phyloP scores from a whole-genome alignment of 2,888 invertebrate genomes.

The Colostygia pectinataria region DNA sequence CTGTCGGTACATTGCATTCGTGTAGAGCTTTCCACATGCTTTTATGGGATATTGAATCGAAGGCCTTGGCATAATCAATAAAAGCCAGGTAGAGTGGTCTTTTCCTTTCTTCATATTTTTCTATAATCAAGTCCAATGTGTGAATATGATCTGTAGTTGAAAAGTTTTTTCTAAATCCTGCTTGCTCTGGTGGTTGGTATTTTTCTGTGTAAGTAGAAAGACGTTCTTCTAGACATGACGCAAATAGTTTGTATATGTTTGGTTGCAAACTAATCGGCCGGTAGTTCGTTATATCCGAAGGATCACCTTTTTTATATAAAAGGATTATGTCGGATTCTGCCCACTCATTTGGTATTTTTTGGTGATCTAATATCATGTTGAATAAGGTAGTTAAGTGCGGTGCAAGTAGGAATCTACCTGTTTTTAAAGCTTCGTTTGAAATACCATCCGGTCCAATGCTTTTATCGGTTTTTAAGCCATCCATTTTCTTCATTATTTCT shows the following conservation, averaged over 20 bases:
- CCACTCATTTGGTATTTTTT: constrained; percentile 15
- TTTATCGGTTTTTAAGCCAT: constrained; percentile 18
- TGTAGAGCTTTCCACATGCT: background rate
- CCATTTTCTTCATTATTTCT: constrained; percentile 24
- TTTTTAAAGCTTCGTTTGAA: constrained; percentile 21
- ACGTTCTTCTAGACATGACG: too few relatives aligned
- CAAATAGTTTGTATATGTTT: too few relatives aligned
- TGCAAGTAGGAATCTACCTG: background rate
- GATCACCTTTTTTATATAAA: constrained; percentile 35
- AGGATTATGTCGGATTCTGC: constrained; percentile 21
- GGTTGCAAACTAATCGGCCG: too few relatives aligned
- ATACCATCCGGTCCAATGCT: constrained; percentile 16
- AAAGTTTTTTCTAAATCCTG: background rate
- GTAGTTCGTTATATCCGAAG: too few relatives aligned
- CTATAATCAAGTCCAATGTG: background rate
- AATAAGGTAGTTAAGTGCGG: constrained; percentile 20
- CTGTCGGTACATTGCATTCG: background rate
- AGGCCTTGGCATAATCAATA: background rate
- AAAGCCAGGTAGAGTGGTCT: background rate
- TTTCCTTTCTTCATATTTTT: background rate
- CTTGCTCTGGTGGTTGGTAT: too few relatives aligned
- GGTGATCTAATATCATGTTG: constrained; percentile 5
- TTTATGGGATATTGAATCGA: too few relatives aligned
- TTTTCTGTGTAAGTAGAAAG: too few relatives aligned
- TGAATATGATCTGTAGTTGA: too few relatives aligned